Percentiles rank a stretch among this genome's conserved stretches.
Conservation (phyloP, 2,797 vertebrate genomes). For the Thunnus albacares region DNA sequence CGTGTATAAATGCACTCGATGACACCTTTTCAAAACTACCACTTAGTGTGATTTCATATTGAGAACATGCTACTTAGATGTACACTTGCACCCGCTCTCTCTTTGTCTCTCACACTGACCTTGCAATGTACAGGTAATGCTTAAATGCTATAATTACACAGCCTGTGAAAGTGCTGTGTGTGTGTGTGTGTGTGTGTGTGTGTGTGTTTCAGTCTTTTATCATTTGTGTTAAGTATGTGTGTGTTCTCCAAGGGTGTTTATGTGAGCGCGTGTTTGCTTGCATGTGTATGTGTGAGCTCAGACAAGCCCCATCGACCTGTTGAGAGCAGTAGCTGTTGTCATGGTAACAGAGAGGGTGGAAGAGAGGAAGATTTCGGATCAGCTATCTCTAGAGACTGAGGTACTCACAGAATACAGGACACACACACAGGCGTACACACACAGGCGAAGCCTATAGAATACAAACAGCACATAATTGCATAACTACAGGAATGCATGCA, state of each 20-base stretch:
- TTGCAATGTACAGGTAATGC: slow-evolving; percentile 64
- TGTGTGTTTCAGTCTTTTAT: slow-evolving; percentile 26
- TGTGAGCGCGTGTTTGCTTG: slow-evolving; percentile 30
- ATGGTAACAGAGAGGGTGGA: slow-evolving; percentile 81
- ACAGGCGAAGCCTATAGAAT: slow-evolving; percentile 13
- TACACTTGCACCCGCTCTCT: slow-evolving; percentile 34
- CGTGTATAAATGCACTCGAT: slow-evolving; percentile 29
- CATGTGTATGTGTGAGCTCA: slow-evolving; percentile 53
- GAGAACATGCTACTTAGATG: slow-evolving; percentile 46
- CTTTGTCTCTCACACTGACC: slow-evolving; percentile 57
- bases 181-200: not conserved
- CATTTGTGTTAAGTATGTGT: slow-evolving; percentile 16
- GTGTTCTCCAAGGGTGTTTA: slow-evolving; percentile 31
- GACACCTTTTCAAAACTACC: slow-evolving; percentile 53
- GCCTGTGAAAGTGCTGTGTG: slow-evolving; percentile 24
- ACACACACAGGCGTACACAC: slow-evolving; percentile 13
- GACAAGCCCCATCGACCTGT: slow-evolving; percentile 79
- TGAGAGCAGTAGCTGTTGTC: slow-evolving; percentile 84
- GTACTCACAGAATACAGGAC: slow-evolving; percentile 54
- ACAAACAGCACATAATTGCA: slow-evolving; percentile 25
- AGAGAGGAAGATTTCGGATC: slow-evolving; percentile 75
- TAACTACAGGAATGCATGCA: not conserved
- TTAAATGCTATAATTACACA: slow-evolving; percentile 69
- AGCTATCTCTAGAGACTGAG: slow-evolving; percentile 68
- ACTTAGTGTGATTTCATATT: slow-evolving; percentile 59